Base-by-base conservation (phyloP, 2,888 invertebrate genomes). In the Acrobasis consociella region DNA sequence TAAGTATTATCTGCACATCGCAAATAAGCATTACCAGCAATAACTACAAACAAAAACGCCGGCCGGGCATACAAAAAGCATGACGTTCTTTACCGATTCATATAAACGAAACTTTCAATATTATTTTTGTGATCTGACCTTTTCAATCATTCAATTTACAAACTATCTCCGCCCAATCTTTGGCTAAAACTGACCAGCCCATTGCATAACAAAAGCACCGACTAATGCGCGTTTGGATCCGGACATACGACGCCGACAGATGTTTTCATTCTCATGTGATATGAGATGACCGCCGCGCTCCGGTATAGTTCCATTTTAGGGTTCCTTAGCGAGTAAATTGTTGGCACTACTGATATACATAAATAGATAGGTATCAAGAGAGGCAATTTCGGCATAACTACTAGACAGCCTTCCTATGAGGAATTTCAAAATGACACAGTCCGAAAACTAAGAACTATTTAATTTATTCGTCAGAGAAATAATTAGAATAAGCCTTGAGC, bases 221-320 rank as follows among this genome's bases (percentile, higher is more conserved):
- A 69, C 77, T 78, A 80, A 51, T 31, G 77, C 70, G 75, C 72
- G 70, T 13, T n/a, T 46, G 46, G 13, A 74, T 73, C 76, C 76
- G 75, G 80, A 77, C 81, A 76, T 78, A 74, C 82, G 82, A 87
- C 82, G 86, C 86, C 85, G 86, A 89, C 89, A 89, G 87, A 87
- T 88, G 86, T 89, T 89, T 87, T 86, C 83, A 87, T 87, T 89
- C 86, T 81, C 85, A 85, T 85, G 83, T 87, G 85, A 87, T 87
- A 85, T 78, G 77, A 82, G 83, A 83, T 81, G 76, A 74, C 75
- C 76, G 75, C 69, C 73, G 80, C 78, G 74, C 22, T 9, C 22
- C 51, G 51, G 10, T 51, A 22, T 13, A 11, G 13, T 31, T 46
- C 13, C 39, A 31, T 9, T 46, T 56, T 56, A 42, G 56, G 56